These are phyloP conservation scores for Morelia viridis DNA, from an alignment of 2,797 vertebrate species.

Conservation along the genomic window DNA sequence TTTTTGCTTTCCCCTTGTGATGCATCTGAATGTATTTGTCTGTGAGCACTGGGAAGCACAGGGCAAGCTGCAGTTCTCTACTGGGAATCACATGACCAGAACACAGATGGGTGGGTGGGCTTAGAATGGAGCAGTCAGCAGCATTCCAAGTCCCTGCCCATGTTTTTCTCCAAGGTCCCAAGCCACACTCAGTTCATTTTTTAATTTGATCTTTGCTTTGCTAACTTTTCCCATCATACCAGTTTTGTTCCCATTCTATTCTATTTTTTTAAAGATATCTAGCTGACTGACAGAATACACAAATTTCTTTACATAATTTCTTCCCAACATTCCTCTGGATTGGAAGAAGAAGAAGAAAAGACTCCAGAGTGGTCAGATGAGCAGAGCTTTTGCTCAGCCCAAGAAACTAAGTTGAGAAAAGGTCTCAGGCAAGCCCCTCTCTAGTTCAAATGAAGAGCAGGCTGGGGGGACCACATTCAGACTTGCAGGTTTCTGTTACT, in stretches of 20 bases:
- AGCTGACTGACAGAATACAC: neutral
- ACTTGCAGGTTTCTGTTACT: no score
- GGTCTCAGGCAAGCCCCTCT: no score
- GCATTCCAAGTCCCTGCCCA: neutral
- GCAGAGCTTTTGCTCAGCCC: no score
- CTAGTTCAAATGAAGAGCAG: no score
- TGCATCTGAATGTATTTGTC: neutral
- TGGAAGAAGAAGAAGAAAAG: neutral
- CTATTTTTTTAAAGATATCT: neutral
- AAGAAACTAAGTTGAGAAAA: no score
- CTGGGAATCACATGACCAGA: neutral
- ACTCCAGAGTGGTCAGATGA: no score
- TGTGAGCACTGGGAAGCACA: neutral
- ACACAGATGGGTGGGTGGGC: neutral
- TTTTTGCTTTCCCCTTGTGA: neutral
- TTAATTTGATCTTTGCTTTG: neutral
- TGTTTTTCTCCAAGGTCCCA: neutral
- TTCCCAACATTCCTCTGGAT: neutral
- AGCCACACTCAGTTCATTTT: neutral
- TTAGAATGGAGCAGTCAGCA: neutral
- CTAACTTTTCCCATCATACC: neutral
- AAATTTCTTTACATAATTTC: neutral
- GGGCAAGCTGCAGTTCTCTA: neutral
- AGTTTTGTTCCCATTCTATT: neutral
- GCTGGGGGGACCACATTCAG: no score